Percentiles rank a stretch among this genome's conserved stretches.
These are phyloP conservation scores for Eptatretus burgeri DNA, from an alignment of 2,113 vertebrate genomes.

Conservation along the genomic window DNA sequence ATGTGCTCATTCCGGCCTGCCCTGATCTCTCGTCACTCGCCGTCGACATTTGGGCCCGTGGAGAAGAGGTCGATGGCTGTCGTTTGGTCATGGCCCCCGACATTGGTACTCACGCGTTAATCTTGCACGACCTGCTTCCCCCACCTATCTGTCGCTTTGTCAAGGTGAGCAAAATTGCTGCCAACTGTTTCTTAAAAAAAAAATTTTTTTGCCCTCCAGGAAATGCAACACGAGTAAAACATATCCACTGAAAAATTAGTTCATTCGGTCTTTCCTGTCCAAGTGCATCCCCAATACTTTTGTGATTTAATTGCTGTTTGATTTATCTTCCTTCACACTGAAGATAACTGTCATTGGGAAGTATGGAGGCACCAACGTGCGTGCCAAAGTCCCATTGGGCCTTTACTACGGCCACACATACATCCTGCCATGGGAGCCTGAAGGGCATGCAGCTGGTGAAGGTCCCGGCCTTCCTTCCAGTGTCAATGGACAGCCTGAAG, in stretches of 20 bases:
- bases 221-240: neutral
- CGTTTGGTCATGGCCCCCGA: conserved; percentile 79
- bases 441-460: conserved; percentile 63
- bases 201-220: neutral
- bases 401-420: conserved; percentile 97
- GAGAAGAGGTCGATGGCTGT: conserved; percentile 83
- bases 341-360: conserved; percentile 95
- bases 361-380: conserved; percentile 86
- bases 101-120: conserved; percentile 87
- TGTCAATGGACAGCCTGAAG: conserved; percentile 61
- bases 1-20: conserved; percentile 79
- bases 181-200: neutral
- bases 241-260: neutral
- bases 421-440: conserved; percentile 83
- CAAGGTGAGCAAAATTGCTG: conserved; percentile 34
- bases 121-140: conserved; percentile 74
- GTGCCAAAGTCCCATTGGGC: conserved; percentile 81
- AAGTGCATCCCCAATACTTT: neutral
- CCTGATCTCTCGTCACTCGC: conserved; percentile 78
- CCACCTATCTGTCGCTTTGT: conserved; percentile 93
- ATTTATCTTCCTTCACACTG: conserved; percentile 3
- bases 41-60: conserved; percentile 94
- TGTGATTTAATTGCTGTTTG: neutral
- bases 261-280: neutral
- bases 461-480: conserved; percentile 22